These are phyloP conservation scores for Plagodis dolabraria DNA, from an alignment of 2,888 invertebrate species.

Conservation along the genomic window DNA sequence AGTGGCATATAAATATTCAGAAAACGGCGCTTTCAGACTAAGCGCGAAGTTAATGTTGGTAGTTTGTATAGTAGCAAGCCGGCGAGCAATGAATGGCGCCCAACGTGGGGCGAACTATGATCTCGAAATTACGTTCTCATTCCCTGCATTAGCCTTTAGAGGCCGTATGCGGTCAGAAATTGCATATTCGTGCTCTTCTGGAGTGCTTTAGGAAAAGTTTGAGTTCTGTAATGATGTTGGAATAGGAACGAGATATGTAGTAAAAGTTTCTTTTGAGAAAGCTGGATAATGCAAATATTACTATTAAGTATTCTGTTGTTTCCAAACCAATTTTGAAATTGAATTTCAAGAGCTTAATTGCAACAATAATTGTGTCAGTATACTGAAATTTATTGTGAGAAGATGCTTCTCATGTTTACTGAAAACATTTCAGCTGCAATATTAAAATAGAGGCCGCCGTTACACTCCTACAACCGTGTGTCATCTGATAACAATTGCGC, in stretches of 20 bases:
- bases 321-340: too few species aligned
- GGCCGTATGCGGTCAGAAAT: constrained; percentile 50
- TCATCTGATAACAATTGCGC: constrained; percentile 61
- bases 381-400: background rate
- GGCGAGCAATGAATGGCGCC: constrained; percentile 47
- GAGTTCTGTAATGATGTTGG: constrained; percentile 27
- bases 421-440: background rate
- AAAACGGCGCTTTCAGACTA: constrained; percentile 27
- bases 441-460: constrained; percentile 10
- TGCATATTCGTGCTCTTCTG: constrained; percentile 34
- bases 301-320: too few species aligned
- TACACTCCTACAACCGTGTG: constrained; percentile 28
- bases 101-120: constrained; percentile 51
- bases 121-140: constrained; percentile 51
- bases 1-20: constrained; percentile 25
- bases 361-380: background rate
- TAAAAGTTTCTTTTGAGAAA: constrained; percentile 9
- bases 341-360: background rate
- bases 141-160: constrained; percentile 51
- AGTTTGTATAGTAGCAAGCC: constrained; percentile 43
- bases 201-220: constrained; percentile 26
- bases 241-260: constrained; percentile 10
- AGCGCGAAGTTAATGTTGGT: constrained; percentile 39
- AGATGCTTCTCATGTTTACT: background rate
- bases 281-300: background rate